Conservation (phyloP, 1,140 invertebrate species). For the Lysiphlebus fabarum region DNA sequence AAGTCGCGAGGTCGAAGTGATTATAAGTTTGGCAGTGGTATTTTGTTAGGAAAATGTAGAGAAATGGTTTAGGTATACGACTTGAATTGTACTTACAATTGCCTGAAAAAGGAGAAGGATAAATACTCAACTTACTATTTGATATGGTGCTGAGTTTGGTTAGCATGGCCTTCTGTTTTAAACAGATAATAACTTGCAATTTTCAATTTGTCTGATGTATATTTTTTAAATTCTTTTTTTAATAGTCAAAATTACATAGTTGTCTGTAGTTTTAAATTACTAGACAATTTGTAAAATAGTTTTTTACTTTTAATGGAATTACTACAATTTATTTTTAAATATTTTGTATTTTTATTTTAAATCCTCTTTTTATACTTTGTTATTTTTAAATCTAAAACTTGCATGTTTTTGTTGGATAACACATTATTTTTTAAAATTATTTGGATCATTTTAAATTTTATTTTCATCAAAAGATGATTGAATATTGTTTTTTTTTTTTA, state of each 20-base stretch:
- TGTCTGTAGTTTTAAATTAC: background rate
- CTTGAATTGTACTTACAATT: slow-evolving; percentile 24
- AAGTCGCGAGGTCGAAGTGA: slow-evolving; percentile 5
- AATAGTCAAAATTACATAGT: background rate
- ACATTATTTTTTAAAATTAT: no score
- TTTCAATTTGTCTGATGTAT: slow-evolving; percentile 17
- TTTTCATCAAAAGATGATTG: no score
- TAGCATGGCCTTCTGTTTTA: slow-evolving; percentile 31
- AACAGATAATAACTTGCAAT: slow-evolving; percentile 39
- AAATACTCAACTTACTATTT: slow-evolving; percentile 11
- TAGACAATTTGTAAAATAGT: background rate
- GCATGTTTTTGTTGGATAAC: no score
- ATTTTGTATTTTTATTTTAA: background rate
- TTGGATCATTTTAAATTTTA: no score
- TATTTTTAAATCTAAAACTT: no score
- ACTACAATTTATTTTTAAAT: background rate
- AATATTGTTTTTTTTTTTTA: no score
- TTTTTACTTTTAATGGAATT: no score
- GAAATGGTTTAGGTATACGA: background rate
- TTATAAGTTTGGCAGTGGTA: slow-evolving; percentile 4
- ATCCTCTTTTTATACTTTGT: background rate
- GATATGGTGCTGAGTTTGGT: slow-evolving; percentile 1
- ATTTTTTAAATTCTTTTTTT: background rate
- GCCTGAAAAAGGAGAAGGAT: slow-evolving; percentile 11
- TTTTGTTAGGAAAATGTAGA: background rate